Conservation (phyloP, 2,113 vertebrate genomes). For the Thermophis baileyi region DNA sequence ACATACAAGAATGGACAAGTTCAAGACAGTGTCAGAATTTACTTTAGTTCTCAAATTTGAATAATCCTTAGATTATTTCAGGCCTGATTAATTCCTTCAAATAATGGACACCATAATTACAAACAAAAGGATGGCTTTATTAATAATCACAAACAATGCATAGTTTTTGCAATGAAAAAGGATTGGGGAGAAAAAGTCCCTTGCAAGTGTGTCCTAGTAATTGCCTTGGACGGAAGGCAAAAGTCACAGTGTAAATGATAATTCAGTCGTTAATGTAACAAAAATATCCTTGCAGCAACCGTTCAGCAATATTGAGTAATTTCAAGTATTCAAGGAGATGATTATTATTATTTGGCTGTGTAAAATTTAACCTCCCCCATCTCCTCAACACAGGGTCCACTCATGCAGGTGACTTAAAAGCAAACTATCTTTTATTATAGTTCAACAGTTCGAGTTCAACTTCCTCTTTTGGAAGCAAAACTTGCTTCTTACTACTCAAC, state of each 20-base stretch:
- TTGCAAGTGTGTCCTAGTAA: constrained; percentile 45
- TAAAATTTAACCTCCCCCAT: constrained; percentile 1
- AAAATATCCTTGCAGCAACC: constrained; percentile 28
- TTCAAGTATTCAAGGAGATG: constrained; percentile 58
- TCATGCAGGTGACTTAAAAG: background rate
- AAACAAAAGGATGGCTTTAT: constrained; percentile 67
- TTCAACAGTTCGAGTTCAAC: background rate
- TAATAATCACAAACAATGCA: constrained; percentile 69
- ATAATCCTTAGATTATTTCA: background rate
- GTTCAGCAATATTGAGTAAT: constrained; percentile 33
- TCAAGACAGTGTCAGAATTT: background rate
- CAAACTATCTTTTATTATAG: constrained; percentile 15
- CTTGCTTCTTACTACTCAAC: constrained; percentile 32
- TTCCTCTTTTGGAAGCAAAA: constrained; percentile 42
- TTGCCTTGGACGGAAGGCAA: constrained; percentile 51
- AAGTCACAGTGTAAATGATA: constrained; percentile 70
- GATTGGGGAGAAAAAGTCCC: constrained; percentile 16
- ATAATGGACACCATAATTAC: constrained; percentile 22
- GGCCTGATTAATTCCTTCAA: background rate
- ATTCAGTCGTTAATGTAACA: background rate
- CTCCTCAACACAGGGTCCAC: background rate
- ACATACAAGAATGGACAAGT: background rate
- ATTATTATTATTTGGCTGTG: constrained; percentile 30
- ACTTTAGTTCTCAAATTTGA: background rate
- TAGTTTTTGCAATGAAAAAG: constrained; percentile 65